Base-by-base conservation (phyloP, 2,113 vertebrate species). In the Periophthalmus modestus region DNA sequence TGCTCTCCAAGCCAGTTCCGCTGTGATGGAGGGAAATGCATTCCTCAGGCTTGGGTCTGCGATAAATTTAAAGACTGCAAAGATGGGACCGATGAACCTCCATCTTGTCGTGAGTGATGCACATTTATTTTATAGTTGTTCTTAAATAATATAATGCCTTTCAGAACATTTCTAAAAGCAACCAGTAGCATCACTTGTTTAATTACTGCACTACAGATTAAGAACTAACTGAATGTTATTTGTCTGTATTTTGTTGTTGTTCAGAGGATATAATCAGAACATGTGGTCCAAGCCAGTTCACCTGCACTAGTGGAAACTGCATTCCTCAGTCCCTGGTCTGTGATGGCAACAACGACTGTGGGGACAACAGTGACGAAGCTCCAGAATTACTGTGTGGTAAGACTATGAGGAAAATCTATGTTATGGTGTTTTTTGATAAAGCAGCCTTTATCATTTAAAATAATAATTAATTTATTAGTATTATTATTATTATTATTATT, bases 311-410 rank as follows among this genome's bases (percentile, higher is more conserved):
- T 24, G 92, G 93, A n/a, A 89, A 92, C 88, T 94, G 93, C 57
- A 47, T 94, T 69, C 89, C 89, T 11, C 68, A 73, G 52, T 83
- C 69, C 12, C 1, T 92, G 74, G 66, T 88, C 19, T 94, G 93
- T 55, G 92, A 94, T 21, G 92, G 97, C 59, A 97, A 96, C 91
- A 95, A 96, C 0, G 97, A 98, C 88, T 98, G 97, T 81, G 95
- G 95, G 82, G 97, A 98, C 86, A 94, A 91, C 92, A 98, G 97
- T 70, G 97, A 98, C 21, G 97, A 98, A 84, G 97, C 90, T 66
- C 88, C 95, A 63, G 93, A 93, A 28, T 86, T 93, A 67, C 80
- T 92, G 67, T 93, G 93, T 75, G 92, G 93, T 93, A 70, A 91
- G 89, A 74, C 1, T 21, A 23, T 7, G 47, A 43, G 7, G 48